phyloP scores from a whole-genome alignment of 2,797 vertebrate species.

The Serranus cabrilla region DNA sequence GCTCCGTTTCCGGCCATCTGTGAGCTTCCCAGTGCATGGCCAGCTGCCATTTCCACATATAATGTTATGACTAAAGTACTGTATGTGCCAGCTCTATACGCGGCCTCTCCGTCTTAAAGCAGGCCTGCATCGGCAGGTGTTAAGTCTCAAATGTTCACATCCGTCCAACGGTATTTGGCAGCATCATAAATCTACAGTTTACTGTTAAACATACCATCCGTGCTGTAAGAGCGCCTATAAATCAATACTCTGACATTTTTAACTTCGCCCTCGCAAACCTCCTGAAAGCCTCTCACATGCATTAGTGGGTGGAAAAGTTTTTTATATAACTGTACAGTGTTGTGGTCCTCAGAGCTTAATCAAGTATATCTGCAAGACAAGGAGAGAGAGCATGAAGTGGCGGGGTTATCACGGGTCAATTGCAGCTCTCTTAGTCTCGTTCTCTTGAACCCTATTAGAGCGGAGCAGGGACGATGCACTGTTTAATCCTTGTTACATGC shows the following conservation, averaged over 20 bases:
- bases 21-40: conserved; percentile 2
- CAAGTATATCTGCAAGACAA: conserved; percentile 43
- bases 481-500: conserved; percentile 43
- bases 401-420: conserved; percentile 59
- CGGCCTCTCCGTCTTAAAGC: conserved; percentile 32
- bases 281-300: conserved; percentile 16
- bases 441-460: conserved; percentile 64
- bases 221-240: conserved; percentile 34
- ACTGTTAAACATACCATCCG: conserved; percentile 55
- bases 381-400: conserved; percentile 41
- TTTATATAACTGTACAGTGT: conserved; percentile 3
- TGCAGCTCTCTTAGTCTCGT: conserved; percentile 35
- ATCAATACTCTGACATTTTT: conserved; percentile 52
- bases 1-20: conserved; percentile 25
- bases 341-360: conserved; percentile 54
- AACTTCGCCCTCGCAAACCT: not conserved
- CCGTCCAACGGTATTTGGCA: conserved; percentile 45
- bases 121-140: conserved; percentile 57
- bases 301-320: not conserved
- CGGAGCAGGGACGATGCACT: conserved; percentile 27
- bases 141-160: conserved; percentile 63
- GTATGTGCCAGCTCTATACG: conserved; percentile 19
- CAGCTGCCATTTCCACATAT: conserved; percentile 24
- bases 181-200: conserved; percentile 67
- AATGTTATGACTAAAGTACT: conserved; percentile 34